phyloP scores from a whole-genome alignment of 2,113 vertebrate species.

The Istiophorus platypterus region DNA sequence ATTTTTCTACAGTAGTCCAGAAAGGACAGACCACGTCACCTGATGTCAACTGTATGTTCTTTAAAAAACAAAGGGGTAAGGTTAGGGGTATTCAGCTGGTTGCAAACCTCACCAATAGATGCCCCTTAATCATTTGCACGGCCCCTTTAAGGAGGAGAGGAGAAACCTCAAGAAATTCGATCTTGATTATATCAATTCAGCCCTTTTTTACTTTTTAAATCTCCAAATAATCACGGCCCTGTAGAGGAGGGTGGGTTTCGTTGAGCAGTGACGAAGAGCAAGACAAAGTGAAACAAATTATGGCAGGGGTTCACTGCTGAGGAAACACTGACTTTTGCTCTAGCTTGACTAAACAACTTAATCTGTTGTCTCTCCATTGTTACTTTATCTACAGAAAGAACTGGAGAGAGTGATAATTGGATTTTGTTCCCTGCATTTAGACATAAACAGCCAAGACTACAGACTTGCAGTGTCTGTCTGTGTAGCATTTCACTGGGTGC shows the following conservation, averaged over 20 bases:
- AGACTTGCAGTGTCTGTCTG: background rate
- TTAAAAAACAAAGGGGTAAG: too few species aligned
- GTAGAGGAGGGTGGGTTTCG: background rate
- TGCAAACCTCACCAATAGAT: too few species aligned
- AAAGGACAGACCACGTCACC: too few species aligned
- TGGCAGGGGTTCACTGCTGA: background rate
- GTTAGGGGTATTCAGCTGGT: too few species aligned
- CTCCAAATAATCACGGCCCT: background rate
- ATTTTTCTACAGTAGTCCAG: too few species aligned
- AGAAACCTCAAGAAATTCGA: background rate
- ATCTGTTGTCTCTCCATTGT: slow-evolving; percentile 6
- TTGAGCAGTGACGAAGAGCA: background rate
- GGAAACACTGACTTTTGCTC: slow-evolving; percentile 14
- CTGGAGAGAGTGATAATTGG: slow-evolving; percentile 18
- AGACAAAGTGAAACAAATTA: slow-evolving; percentile 1
- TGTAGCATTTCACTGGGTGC: background rate
- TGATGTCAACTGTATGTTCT: too few species aligned
- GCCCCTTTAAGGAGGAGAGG: background rate
- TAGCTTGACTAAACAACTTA: slow-evolving; percentile 1
- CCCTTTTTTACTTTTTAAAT: background rate
- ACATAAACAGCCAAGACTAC: slow-evolving; percentile 4
- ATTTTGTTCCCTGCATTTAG: slow-evolving; percentile 16
- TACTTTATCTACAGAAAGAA: background rate
- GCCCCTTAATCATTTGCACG: too few species aligned
- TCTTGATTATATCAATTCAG: background rate